A percentile compares a stretch with the other conserved stretches of the same genome.
phyloP scores from a whole-genome alignment of 2,888 invertebrate genomes.

The Rutpela maculata region DNA sequence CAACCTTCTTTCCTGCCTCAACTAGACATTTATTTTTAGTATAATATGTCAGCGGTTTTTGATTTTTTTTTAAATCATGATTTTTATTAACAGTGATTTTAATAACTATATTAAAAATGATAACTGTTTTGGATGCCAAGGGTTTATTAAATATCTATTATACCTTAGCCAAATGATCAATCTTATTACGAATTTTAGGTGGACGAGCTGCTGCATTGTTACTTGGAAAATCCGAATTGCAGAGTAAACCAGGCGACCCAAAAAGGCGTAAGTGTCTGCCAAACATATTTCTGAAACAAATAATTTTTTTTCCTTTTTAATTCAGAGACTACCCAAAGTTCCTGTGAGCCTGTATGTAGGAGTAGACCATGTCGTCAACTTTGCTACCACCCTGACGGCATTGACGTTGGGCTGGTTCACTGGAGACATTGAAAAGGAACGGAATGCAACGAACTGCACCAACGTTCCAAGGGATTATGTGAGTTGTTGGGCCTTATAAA shows the following conservation, averaged over 20 bases:
- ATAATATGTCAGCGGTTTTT: no score
- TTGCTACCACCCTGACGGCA: slow-evolving; percentile 78
- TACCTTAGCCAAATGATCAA: no score
- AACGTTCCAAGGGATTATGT: slow-evolving; percentile 70
- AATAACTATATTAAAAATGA: no score
- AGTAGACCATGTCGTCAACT: slow-evolving; percentile 75
- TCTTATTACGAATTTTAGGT: slow-evolving; percentile 73
- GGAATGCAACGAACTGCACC: slow-evolving; percentile 74
- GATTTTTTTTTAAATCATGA: no score
- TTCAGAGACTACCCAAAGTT: slow-evolving; percentile 68
- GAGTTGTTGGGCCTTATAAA: slow-evolving; percentile 50
- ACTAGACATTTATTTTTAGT: no score
- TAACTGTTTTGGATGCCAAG: no score
- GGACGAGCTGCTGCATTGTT: slow-evolving; percentile 87
- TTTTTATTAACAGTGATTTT: no score
- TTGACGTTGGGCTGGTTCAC: slow-evolving; percentile 80
- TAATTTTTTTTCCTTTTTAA: neutral
- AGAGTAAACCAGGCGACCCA: slow-evolving; percentile 78
- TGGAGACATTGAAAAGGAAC: slow-evolving; percentile 71
- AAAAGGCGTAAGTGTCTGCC: slow-evolving; percentile 61
- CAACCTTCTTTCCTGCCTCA: no score
- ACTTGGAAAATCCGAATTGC: slow-evolving; percentile 84
- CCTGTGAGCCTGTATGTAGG: slow-evolving; percentile 79
- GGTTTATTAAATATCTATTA: no score
- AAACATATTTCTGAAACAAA: neutral